Evolutionary conservation across 2,888 invertebrate species (phyloP).

Genomic region (Diogma glabrata): DNA sequence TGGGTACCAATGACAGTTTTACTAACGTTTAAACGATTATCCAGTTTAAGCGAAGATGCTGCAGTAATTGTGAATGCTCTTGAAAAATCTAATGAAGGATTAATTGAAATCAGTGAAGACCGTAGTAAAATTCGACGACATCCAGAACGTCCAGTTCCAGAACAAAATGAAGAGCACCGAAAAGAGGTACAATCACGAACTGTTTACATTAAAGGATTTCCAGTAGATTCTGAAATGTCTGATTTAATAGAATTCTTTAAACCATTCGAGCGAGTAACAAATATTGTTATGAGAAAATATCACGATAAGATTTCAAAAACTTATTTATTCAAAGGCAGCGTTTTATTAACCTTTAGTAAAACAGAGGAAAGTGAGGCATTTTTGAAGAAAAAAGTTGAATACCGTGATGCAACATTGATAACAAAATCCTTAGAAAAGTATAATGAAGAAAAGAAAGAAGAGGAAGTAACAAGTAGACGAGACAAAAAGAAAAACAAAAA

Average conservation of each 20-base stretch:
- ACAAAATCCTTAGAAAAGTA: conserved; percentile 62
- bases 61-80: conserved; percentile 62
- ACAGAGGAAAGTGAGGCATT: conserved; percentile 72
- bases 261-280: conserved; percentile 54
- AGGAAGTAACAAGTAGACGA: conserved; percentile 40
- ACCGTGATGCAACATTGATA: conserved; percentile 49
- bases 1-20: conserved; percentile 82
- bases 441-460: conserved; percentile 52
- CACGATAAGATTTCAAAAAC: conserved; percentile 50
- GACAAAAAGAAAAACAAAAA: conserved; percentile 42
- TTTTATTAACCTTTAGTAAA: conserved; percentile 76
- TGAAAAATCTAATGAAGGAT: conserved; percentile 55
- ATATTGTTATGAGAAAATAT: conserved; percentile 50
- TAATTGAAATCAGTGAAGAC: conserved; percentile 56
- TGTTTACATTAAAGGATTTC: conserved; percentile 81
- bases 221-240: conserved; percentile 50
- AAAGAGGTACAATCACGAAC: conserved; percentile 66
- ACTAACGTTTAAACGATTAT: conserved; percentile 78
- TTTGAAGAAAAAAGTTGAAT: conserved; percentile 55
- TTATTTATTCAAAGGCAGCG: conserved; percentile 77
- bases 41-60: conserved; percentile 54
- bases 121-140: conserved; percentile 53
- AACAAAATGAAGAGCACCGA: conserved; percentile 69
- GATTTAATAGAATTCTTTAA: conserved; percentile 62
- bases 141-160: conserved; percentile 57